phyloP scores from a whole-genome alignment of 2,113 vertebrate genomes.

The Limanda limanda region DNA sequence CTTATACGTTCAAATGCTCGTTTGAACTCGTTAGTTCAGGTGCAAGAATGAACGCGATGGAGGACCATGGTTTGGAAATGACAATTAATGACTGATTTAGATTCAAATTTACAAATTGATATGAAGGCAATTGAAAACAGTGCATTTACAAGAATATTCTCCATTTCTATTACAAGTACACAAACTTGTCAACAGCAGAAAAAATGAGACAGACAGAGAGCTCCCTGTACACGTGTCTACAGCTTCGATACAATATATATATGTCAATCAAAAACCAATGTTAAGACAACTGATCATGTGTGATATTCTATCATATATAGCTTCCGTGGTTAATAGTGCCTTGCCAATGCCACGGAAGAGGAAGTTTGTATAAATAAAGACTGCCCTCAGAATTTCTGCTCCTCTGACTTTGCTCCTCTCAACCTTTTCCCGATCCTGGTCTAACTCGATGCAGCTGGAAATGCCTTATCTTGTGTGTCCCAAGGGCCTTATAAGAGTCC shows the following conservation, averaged over 20 bases:
- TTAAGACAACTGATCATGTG: not conserved
- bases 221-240: not conserved
- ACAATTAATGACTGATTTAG: too few relatives aligned
- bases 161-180: too few relatives aligned
- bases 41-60: too few relatives aligned
- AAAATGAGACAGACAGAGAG: not conserved
- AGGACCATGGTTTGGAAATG: too few relatives aligned
- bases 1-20: too few relatives aligned
- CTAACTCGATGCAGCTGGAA: slow-evolving; percentile 79
- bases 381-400: slow-evolving; percentile 8
- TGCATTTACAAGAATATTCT: not conserved
- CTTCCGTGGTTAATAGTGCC: not conserved
- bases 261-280: not conserved
- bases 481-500: slow-evolving; percentile 76
- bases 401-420: slow-evolving; percentile 33
- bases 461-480: slow-evolving; percentile 79
- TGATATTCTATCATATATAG: too few relatives aligned
- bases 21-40: too few relatives aligned
- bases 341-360: not conserved
- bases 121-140: too few relatives aligned
- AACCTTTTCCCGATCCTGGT: slow-evolving; percentile 47
- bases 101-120: too few relatives aligned
- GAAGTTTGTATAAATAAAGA: not conserved
- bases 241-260: not conserved
- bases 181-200: not conserved